These are phyloP conservation scores for Epinephelus coioides DNA, from an alignment of 2,797 vertebrate genomes.

Conservation along the genomic window DNA sequence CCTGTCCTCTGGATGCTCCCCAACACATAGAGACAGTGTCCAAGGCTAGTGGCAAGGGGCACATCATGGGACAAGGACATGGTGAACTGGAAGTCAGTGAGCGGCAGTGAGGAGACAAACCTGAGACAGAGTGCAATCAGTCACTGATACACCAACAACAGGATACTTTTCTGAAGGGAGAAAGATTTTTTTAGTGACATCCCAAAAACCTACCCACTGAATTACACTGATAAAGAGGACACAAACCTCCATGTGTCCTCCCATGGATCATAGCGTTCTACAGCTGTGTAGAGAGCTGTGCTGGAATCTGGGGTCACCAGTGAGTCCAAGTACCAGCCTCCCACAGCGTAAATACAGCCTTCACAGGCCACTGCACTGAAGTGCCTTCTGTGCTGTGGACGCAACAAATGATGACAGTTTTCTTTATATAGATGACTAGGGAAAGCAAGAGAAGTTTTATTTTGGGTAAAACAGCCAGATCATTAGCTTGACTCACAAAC, in stretches of 20 bases:
- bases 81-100: conserved; percentile 86
- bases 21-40: conserved; percentile 82
- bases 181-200: background rate
- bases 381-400: conserved; percentile 84
- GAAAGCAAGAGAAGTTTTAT: background rate
- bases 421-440: conserved; percentile 1
- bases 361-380: conserved; percentile 87
- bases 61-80: conserved; percentile 87
- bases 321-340: conserved; percentile 89
- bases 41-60: conserved; percentile 81
- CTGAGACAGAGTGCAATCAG: conserved; percentile 40
- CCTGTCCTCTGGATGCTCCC: conserved; percentile 86
- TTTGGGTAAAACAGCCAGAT: background rate
- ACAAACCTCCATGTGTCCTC: conserved; percentile 83
- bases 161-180: background rate
- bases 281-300: conserved; percentile 86
- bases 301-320: conserved; percentile 85
- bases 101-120: conserved; percentile 86
- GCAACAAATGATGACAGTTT: conserved; percentile 38
- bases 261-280: conserved; percentile 88
- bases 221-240: conserved; percentile 8
- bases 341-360: conserved; percentile 85
- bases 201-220: background rate
- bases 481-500: background rate
- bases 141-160: background rate